A percentile compares a stretch with the other conserved stretches of the same genome.
phyloP scores from a whole-genome alignment of 2,888 invertebrate species.

The Prosapia bicincta region DNA sequence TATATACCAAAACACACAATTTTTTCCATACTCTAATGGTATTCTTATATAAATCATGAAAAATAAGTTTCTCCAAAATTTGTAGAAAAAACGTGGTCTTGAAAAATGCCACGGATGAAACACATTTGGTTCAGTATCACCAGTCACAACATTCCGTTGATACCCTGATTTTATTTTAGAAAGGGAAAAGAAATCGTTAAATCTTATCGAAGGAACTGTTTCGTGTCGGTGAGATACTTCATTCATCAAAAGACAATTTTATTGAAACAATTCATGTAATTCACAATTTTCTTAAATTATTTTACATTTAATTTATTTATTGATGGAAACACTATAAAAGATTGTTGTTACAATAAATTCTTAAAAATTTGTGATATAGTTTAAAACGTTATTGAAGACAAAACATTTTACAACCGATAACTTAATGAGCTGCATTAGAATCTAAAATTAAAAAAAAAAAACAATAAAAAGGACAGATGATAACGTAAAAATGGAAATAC shows the following conservation, averaged over 20 bases:
- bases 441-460: too few relatives aligned
- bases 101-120: constrained; percentile 23
- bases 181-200: neutral
- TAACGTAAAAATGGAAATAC: too few relatives aligned
- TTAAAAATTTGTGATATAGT: too few relatives aligned
- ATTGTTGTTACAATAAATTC: too few relatives aligned
- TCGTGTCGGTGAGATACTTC: neutral
- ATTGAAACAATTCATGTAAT: too few relatives aligned
- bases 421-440: too few relatives aligned
- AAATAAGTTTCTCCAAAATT: constrained; percentile 19
- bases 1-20: neutral
- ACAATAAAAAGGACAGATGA: too few relatives aligned
- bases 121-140: constrained; percentile 30
- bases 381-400: too few relatives aligned
- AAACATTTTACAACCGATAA: too few relatives aligned
- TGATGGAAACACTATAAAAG: too few relatives aligned
- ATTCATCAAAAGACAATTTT: neutral
- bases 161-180: constrained; percentile 25
- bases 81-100: constrained; percentile 24
- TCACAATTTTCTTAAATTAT: too few relatives aligned
- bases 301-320: too few relatives aligned
- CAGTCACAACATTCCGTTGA: neutral
- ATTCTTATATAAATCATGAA: constrained; percentile 19
- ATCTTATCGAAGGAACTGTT: neutral
- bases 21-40: neutral